A percentile compares a stretch with the other conserved stretches of the same genome.
phyloP scores from a whole-genome alignment of 37 sponge, comb jelly and placozoan species.

The Diacarnus erythraeanus region DNA sequence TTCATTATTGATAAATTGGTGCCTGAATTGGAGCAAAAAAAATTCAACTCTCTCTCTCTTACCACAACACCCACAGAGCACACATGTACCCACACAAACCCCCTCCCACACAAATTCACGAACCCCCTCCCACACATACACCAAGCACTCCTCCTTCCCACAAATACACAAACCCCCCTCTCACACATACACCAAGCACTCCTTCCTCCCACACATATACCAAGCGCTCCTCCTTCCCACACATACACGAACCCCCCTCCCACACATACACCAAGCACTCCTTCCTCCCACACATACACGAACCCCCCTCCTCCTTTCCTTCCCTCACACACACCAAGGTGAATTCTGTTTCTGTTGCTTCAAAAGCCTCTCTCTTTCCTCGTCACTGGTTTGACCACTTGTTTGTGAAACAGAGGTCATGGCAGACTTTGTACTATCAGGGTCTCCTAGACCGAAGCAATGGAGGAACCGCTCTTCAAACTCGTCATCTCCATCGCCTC shows the following conservation, averaged over 20 bases:
- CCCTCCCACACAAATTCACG: no score
- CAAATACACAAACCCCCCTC: no score
- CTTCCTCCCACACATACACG: no score
- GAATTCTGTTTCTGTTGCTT: conserved; percentile 69
- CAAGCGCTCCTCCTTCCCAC: no score
- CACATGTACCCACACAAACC: no score
- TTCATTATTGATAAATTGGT: conserved; percentile 81
- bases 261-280: not conserved
- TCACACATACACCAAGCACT: no score
- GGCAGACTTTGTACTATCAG: not conserved
- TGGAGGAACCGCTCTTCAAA: conserved; percentile 83
- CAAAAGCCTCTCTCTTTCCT: conserved; percentile 51
- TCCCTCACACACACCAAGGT: conserved; percentile 63
- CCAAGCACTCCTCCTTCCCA: no score
- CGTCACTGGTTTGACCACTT: conserved; percentile 1
- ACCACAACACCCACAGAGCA: not conserved
- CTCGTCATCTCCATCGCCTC: conserved; percentile 45
- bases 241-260: not conserved
- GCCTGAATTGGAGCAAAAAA: conserved; percentile 51
- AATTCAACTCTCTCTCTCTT: not conserved
- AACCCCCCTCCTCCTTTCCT: not conserved
- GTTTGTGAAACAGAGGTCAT: not conserved
- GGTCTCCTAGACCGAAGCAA: conserved; percentile 72
- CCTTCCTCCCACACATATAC: no score
- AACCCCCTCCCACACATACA: no score